These are phyloP conservation scores for Eleutherodactylus coqui DNA, from an alignment of 2,797 vertebrate species.

Conservation along the genomic window DNA sequence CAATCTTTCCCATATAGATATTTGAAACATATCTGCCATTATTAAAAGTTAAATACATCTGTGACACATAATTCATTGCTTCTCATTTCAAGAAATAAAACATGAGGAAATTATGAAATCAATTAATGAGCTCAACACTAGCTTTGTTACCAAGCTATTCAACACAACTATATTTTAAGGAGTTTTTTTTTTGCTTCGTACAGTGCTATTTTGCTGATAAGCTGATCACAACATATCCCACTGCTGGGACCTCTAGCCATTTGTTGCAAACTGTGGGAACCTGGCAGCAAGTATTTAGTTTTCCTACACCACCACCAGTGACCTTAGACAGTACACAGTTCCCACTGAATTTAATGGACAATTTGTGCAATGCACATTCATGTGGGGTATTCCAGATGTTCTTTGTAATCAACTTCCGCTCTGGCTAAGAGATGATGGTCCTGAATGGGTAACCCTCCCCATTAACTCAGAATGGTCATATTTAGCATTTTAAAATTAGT, in stretches of 20 bases:
- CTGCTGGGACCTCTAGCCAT: background rate
- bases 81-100: background rate
- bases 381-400: no score
- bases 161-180: background rate
- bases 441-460: no score
- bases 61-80: background rate
- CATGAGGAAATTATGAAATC: background rate
- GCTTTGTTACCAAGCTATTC: background rate
- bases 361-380: no score
- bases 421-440: no score
- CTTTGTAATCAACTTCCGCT: no score
- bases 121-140: background rate
- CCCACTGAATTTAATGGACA: no score
- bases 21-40: background rate
- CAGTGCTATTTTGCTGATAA: background rate
- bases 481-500: no score
- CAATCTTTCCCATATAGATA: background rate
- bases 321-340: no score
- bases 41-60: background rate
- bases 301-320: no score
- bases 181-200: background rate
- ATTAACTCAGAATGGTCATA: no score
- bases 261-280: background rate
- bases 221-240: no score
- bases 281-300: background rate